Evolutionary conservation across 1,140 invertebrate species (phyloP), one percentile per base, ranked within the genome.

Genomic region (Lasaia peninsularis): DNA sequence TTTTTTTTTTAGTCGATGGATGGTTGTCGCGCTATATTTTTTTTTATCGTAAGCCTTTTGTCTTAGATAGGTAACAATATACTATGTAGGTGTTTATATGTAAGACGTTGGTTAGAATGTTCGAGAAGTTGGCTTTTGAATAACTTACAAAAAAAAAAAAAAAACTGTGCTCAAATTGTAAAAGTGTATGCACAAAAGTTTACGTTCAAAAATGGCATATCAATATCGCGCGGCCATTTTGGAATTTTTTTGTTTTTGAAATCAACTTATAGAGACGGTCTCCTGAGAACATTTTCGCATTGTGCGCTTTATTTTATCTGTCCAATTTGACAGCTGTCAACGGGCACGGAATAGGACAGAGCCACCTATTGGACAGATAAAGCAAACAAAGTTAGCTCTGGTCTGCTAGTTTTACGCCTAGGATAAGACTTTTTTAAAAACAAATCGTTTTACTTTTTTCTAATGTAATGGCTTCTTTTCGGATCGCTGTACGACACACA

Each of bases 351-450:
- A 24, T 14, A 50, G 20, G 40, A 21, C 18, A 54, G 34, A 54
- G 48, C 59, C 58, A 52, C 48, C 28, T 56, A 67, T 80, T 78
- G 70, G 71, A 71, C 74, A 75, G 72, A 69, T 79, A 76, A 72
- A 67, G 65, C 53, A 69, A 54, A 63, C 62, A 65, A 70, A 71
- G 63, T 73, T 74, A 75, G 73, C 76, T 78, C 75, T 73, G 79
- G 79, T 86, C 70, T 75, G 82, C 78, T 88, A 85, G 82, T 66
- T 72, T 73, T 80, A 85, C 60, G 78, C 71, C 58, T 88, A 88
- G 81, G 59, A 65, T 88, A 86, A 88, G 80, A 80, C 78, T 85
- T 85, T 88, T 88, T 84, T 83, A 78, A 85, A 78, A 76, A 78
- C 75, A 75, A 53, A 35, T 44, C 44, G 53, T 55, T 55, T 55